Evolutionary conservation across 2,797 vertebrate species (phyloP), one percentile per base, ranked within the genome.

Genomic region (Lindbergichthys nudifrons): DNA sequence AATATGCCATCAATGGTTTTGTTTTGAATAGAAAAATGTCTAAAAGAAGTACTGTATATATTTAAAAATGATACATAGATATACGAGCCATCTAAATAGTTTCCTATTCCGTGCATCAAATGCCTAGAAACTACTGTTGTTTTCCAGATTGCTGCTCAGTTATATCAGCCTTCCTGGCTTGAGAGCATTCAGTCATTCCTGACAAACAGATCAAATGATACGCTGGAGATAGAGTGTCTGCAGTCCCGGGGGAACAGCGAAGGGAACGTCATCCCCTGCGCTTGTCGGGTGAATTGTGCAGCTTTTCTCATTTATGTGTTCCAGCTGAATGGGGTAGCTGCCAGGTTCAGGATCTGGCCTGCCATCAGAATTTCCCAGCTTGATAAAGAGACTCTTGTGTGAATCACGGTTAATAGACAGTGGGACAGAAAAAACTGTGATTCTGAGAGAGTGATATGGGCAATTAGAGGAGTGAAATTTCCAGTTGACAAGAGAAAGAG

Each of bases 311-410:
- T 88, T 85, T 83, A 83, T 91, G 78, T 84, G 87, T 89, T 91
- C 83, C 87, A 91, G 89, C 88, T 88, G 88, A 91, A 87, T 47
- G 66, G 79, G 74, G 64, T 10, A 21, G 57, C 82, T 87, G 93
- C 90, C 91, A 93, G 88, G 80, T 78, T 81, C 64, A 62, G 77
- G 83, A 91, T 89, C 89, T 92, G 92, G 89, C 82, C 71, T 85
- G 85, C 86, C 87, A 87, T 90, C 88, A 92, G 90, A 87, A 83
- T 89, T 88, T 92, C 90, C 82, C 83, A 19, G 65, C 61, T 62
- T 82, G 86, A 94, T 92, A 93, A 92, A 92, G 89, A 88, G 83
- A 61, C 81, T 88, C 85, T 92, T 92, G 92, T 93, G 89, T 80
- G 64, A 87, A 78, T 89, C 79, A 77, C 77, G 85, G 77, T 79